Conservation (phyloP, 2,888 invertebrate species). For the Elegia similella region DNA sequence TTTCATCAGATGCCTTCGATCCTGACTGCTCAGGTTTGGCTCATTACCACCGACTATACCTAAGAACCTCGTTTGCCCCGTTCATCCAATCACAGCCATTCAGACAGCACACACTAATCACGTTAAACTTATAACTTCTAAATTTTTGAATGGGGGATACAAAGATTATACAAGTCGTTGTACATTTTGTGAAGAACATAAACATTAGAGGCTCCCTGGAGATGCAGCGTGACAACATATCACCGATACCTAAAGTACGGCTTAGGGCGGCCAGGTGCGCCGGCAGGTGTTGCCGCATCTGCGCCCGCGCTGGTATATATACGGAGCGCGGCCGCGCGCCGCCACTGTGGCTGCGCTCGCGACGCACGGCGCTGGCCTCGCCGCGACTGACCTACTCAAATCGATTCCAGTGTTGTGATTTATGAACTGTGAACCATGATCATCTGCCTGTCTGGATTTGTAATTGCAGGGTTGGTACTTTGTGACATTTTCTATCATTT, state of each 20-base stretch:
- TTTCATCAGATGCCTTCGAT: background rate
- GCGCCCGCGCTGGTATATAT: conserved; percentile 19
- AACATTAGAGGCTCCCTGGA: too few species aligned
- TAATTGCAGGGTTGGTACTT: conserved; percentile 71
- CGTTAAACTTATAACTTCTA: too few species aligned
- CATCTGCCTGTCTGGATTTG: conserved; percentile 77
- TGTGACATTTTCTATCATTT: background rate
- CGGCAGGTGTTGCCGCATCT: conserved; percentile 18
- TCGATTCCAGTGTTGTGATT: background rate
- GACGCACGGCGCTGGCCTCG: background rate
- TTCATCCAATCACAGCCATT: too few species aligned
- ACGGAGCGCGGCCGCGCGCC: conserved; percentile 3
- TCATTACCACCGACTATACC: too few species aligned
- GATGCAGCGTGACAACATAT: too few species aligned
- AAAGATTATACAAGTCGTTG: too few species aligned
- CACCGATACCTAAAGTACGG: too few species aligned
- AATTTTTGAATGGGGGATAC: too few species aligned
- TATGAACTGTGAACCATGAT: conserved; percentile 52
- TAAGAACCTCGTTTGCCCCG: too few species aligned
- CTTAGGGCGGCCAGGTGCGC: conserved; percentile 19
- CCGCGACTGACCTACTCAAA: background rate
- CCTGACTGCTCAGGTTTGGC: too few species aligned
- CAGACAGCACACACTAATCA: too few species aligned
- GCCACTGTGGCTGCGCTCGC: background rate
- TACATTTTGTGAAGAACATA: too few species aligned